Conservation (phyloP, 1,140 invertebrate species). For the Ctenoplectra terminalis region DNA sequence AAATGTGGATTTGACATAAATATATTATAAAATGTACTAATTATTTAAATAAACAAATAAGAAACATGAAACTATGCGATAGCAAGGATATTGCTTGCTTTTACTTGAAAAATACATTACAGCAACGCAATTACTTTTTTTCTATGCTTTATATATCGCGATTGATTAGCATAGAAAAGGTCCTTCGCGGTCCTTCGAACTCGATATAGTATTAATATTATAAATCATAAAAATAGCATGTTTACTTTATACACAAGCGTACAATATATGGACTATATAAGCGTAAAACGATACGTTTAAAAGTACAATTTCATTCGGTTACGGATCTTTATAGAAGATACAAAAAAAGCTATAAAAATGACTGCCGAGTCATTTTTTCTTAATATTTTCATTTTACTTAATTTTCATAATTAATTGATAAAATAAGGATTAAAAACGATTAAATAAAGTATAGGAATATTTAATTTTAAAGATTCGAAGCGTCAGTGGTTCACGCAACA, state of each 20-base stretch:
- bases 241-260: no score
- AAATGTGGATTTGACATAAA: background rate
- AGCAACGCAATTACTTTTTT: background rate
- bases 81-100: background rate
- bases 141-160: background rate
- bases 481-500: no score
- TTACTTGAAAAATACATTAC: background rate
- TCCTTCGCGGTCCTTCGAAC: background rate
- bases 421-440: background rate
- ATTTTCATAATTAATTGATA: background rate
- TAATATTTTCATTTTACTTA: background rate
- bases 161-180: background rate
- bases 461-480: no score
- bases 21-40: background rate
- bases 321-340: no score
- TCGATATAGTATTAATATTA: background rate
- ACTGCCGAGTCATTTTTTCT: slow-evolving; percentile 36
- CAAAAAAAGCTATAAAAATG: no score
- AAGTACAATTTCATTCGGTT: no score
- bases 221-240: no score
- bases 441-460: background rate
- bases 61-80: background rate
- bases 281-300: no score
- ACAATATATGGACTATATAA: no score
- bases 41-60: background rate